Conservation (phyloP, 1,140 invertebrate genomes). For the Drosophila ercepeae region DNA sequence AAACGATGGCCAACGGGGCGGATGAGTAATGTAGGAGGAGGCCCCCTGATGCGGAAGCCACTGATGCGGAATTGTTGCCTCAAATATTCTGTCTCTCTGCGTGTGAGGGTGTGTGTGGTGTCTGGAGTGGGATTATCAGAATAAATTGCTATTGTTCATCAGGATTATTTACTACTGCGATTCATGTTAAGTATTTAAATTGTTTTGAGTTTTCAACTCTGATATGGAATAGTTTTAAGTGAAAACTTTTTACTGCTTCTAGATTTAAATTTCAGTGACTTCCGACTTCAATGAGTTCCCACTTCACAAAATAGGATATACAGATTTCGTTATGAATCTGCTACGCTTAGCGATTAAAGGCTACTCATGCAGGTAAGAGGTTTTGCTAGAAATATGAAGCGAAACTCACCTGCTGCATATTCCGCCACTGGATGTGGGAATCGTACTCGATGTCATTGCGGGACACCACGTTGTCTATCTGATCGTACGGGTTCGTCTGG, state of each 20-base stretch:
- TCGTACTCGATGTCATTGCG: slow-evolving; percentile 74
- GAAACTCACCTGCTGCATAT: slow-evolving; percentile 81
- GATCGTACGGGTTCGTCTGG: slow-evolving; percentile 43
- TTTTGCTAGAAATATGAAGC: neutral
- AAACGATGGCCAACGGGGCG: slow-evolving; percentile 1
- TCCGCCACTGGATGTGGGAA: slow-evolving; percentile 77
- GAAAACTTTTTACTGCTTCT: no score
- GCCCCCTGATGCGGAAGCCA: neutral
- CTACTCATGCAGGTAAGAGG: slow-evolving; percentile 23
- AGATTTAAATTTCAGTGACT: neutral
- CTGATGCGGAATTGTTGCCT: neutral
- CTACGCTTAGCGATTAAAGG: slow-evolving; percentile 20
- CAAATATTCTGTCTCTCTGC: neutral
- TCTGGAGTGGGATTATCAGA: neutral
- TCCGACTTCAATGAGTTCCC: neutral
- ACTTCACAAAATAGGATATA: neutral
- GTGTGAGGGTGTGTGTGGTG: neutral
- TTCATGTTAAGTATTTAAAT: neutral
- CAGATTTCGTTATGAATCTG: neutral
- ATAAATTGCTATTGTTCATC: neutral
- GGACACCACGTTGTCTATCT: slow-evolving; percentile 66
- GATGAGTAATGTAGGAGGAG: slow-evolving; percentile 3
- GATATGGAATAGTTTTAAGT: no score
- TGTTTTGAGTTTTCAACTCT: neutral
- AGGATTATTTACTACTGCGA: neutral